These are phyloP conservation scores for Cichladusa arquata DNA, from an alignment of 2,113 vertebrate genomes.

Conservation along the genomic window DNA sequence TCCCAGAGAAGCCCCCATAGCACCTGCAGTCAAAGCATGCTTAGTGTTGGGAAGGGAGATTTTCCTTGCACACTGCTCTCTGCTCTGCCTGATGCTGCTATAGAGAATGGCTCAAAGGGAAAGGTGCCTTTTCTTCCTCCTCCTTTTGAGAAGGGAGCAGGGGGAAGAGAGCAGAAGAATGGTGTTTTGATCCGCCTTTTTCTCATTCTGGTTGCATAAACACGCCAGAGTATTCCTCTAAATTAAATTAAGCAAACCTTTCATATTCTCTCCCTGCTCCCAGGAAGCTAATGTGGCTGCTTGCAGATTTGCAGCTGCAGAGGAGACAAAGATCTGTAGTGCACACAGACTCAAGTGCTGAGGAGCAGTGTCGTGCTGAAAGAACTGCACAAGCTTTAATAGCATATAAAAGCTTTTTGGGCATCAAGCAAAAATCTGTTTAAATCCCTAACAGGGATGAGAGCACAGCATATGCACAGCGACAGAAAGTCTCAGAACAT, in stretches of 20 bases:
- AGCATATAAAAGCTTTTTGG: conserved; percentile 30
- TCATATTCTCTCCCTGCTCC: background rate
- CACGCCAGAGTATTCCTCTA: background rate
- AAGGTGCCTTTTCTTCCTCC: background rate
- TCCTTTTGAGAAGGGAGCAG: background rate
- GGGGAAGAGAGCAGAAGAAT: background rate
- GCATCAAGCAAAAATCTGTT: background rate
- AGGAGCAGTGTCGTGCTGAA: background rate
- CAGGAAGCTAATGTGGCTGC: background rate
- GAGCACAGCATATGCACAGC: background rate
- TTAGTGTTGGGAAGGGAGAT: background rate
- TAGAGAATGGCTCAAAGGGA: background rate
- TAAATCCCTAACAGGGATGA: conserved; percentile 14
- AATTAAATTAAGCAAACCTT: conserved; percentile 46
- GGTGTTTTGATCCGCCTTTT: background rate
- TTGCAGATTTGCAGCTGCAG: conserved; percentile 17
- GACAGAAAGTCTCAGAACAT: background rate
- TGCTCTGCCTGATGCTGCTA: background rate
- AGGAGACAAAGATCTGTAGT: background rate
- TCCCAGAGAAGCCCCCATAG: background rate
- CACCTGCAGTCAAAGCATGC: background rate
- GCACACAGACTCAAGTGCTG: background rate
- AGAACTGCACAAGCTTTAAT: background rate
- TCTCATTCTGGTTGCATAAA: conserved; percentile 10
- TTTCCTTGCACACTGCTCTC: background rate